phyloP scores from a whole-genome alignment of 2,888 invertebrate genomes.

The Digitonthophagus gazella region DNA sequence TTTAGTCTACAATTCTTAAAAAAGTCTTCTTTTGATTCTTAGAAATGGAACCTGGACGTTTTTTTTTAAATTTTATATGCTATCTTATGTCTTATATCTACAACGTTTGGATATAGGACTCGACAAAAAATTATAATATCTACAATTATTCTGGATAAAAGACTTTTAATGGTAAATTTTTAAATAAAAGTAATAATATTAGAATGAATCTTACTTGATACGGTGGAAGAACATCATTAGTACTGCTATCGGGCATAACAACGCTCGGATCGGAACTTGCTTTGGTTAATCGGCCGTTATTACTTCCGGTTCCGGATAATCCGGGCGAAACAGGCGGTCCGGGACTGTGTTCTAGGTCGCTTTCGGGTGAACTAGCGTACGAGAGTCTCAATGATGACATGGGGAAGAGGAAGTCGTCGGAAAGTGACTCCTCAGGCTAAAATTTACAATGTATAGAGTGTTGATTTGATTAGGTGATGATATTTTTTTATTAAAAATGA shows the following conservation, averaged over 20 bases:
- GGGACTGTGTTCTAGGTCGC: conserved; percentile 86
- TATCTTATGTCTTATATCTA: too few relatives aligned
- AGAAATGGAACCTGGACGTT: too few relatives aligned
- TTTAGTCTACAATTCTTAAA: too few relatives aligned
- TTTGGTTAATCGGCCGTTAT: conserved; percentile 59
- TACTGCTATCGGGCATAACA: conserved; percentile 83
- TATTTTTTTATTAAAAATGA: too few relatives aligned
- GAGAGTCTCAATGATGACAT: conserved; percentile 94
- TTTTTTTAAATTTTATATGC: too few relatives aligned
- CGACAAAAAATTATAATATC: too few relatives aligned
- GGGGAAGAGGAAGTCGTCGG: conserved; percentile 98
- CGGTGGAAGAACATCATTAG: conserved; percentile 76
- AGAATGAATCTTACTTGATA: conserved; percentile 62
- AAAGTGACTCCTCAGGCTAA: conserved; percentile 94
- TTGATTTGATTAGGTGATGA: background rate
- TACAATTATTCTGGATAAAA: too few relatives aligned
- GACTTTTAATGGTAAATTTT: too few relatives aligned
- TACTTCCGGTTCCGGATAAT: conserved; percentile 58
- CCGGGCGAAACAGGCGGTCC: conserved; percentile 60
- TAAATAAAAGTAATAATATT: too few relatives aligned
- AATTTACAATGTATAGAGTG: conserved; percentile 34
- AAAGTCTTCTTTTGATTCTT: too few relatives aligned
- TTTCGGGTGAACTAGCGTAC: conserved; percentile 94
- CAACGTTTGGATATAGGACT: too few relatives aligned
- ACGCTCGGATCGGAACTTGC: conserved; percentile 94